Conservation (phyloP, 2,888 invertebrate species). For the Xanthostigma xanthostigma region DNA sequence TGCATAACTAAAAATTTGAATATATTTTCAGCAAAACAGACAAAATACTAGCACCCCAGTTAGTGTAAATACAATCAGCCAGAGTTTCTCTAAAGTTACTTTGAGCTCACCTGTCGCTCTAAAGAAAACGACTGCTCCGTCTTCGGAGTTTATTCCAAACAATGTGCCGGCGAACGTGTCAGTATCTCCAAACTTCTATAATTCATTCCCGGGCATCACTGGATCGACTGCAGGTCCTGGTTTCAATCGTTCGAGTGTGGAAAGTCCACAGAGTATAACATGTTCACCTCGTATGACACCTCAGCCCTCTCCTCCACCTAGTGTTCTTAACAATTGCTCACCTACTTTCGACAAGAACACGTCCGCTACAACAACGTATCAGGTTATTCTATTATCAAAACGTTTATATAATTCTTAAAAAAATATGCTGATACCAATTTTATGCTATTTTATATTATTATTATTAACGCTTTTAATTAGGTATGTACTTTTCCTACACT, state of each 20-base stretch:
- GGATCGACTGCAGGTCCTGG: constrained; percentile 17
- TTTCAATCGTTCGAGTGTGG: constrained; percentile 17
- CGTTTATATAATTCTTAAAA: no score
- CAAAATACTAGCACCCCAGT: constrained; percentile 22
- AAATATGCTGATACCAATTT: no score
- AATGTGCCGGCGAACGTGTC: constrained; percentile 15
- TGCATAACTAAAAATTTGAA: no score
- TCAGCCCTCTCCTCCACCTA: constrained; percentile 31
- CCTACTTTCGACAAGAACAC: constrained; percentile 24
- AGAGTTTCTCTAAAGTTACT: constrained; percentile 22
- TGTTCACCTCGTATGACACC: constrained; percentile 33
- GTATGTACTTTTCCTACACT: no score
- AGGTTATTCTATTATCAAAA: constrained; percentile 15
- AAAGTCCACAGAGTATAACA: constrained; percentile 24
- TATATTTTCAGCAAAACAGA: constrained; percentile 17
- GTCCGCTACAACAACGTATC: constrained; percentile 24
- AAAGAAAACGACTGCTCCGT: constrained; percentile 35
- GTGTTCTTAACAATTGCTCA: constrained; percentile 24
- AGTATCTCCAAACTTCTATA: constrained; percentile 28
- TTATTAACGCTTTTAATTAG: no score
- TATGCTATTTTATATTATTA: no score
- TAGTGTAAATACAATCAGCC: constrained; percentile 19
- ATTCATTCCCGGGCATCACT: constrained; percentile 23
- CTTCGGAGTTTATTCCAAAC: constrained; percentile 37
- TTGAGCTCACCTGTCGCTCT: constrained; percentile 23